Percentiles rank a stretch among this genome's conserved stretches.
Conservation (phyloP, 2,888 invertebrate genomes). For the Temnothorax unifasciatus region DNA sequence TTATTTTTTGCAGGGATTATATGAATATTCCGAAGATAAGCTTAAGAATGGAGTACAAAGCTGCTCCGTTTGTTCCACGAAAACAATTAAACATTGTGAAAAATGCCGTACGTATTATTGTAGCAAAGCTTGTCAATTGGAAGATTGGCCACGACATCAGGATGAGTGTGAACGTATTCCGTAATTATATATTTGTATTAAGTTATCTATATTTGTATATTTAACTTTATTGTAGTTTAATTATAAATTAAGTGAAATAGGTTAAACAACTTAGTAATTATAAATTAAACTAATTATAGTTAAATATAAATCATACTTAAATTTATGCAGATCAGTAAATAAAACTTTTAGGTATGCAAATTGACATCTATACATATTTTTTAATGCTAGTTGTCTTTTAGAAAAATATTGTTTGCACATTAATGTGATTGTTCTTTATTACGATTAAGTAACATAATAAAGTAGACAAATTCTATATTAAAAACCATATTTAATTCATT, state of each 20-base stretch:
- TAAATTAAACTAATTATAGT: background rate
- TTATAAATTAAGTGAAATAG: too few relatives aligned
- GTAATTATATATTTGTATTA: slow-evolving; percentile 67
- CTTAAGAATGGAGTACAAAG: slow-evolving; percentile 67
- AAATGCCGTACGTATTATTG: slow-evolving; percentile 81
- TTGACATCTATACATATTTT: background rate
- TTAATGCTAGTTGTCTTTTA: background rate
- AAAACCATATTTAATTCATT: background rate
- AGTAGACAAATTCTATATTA: background rate
- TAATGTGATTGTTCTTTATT: background rate
- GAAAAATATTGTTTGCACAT: background rate
- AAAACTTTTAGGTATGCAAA: background rate
- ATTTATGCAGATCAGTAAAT: background rate
- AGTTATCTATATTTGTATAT: background rate
- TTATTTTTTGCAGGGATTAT: slow-evolving; percentile 73
- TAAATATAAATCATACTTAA: background rate
- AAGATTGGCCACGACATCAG: slow-evolving; percentile 82
- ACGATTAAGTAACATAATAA: background rate
- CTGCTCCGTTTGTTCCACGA: slow-evolving; percentile 74
- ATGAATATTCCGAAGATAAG: slow-evolving; percentile 76
- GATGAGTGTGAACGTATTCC: slow-evolving; percentile 79
- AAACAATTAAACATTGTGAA: slow-evolving; percentile 68
- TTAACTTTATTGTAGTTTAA: too few relatives aligned
- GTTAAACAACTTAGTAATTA: background rate
- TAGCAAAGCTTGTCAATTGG: slow-evolving; percentile 77